A percentile compares a stretch with the other conserved stretches of the same genome.
These are phyloP conservation scores for Dermatophagoides farinae DNA, from an alignment of 1,140 invertebrate genomes.

Conservation along the genomic window DNA sequence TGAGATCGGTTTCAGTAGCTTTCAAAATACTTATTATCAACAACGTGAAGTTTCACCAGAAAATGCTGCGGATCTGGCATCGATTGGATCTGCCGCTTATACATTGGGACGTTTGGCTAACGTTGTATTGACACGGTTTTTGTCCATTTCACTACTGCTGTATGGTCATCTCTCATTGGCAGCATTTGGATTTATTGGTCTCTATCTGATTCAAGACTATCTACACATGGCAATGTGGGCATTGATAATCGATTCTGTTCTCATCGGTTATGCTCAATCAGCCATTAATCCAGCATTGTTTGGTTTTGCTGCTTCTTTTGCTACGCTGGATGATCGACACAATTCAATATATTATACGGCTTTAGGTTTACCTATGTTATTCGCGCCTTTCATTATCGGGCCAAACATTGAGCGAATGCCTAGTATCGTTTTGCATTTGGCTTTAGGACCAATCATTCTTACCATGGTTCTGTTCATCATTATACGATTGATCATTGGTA, in stretches of 20 bases:
- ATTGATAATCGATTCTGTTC: background rate
- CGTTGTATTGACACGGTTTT: background rate
- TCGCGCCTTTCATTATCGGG: background rate
- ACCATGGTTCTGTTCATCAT: background rate
- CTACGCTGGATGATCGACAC: background rate
- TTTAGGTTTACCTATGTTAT: background rate
- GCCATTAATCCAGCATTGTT: background rate
- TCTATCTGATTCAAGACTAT: background rate
- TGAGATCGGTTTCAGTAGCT: background rate
- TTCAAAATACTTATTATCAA: background rate
- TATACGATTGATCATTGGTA: background rate
- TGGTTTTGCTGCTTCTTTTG: background rate
- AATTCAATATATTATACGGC: background rate
- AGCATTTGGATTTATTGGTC: background rate
- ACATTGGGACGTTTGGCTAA: background rate
- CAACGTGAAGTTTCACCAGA: background rate
- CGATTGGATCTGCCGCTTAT: background rate
- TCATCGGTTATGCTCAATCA: background rate
- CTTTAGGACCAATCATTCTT: background rate
- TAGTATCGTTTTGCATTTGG: background rate
- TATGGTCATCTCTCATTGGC: background rate
- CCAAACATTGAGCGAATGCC: background rate
- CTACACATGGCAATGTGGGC: background rate
- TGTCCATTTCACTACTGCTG: background rate
- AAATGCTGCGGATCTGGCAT: background rate